These are phyloP conservation scores for Selenia dentaria DNA, from an alignment of 2,888 invertebrate genomes.

Conservation along the genomic window DNA sequence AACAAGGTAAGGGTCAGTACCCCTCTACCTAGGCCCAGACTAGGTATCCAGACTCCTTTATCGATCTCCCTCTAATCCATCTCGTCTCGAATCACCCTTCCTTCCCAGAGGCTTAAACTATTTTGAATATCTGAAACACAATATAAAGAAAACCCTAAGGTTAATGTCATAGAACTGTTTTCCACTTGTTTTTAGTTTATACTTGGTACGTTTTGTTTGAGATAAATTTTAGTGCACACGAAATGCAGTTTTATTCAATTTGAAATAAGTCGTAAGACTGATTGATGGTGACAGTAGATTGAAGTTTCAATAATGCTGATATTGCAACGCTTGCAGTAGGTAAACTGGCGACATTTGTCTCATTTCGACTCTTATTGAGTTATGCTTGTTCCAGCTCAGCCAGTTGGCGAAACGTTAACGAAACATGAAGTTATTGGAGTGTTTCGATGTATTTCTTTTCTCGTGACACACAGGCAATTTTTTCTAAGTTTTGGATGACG, in stretches of 20 bases:
- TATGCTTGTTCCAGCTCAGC: no score
- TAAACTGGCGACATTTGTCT: constrained; percentile 24
- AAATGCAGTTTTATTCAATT: constrained; percentile 16
- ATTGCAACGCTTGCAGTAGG: constrained; percentile 21
- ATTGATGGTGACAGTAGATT: constrained; percentile 9
- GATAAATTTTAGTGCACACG: constrained; percentile 1
- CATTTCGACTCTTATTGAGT: constrained; percentile 26
- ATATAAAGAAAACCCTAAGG: constrained; percentile 10
- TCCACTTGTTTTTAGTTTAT: no score
- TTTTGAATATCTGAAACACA: constrained; percentile 19
- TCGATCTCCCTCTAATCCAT: constrained; percentile 27
- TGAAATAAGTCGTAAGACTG: constrained; percentile 17
- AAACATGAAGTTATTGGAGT: no score
- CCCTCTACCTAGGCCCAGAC: neutral
- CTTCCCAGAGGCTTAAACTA: constrained; percentile 24
- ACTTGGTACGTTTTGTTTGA: no score
- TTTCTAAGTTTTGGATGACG: no score
- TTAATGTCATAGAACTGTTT: no score
- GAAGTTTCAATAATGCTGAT: constrained; percentile 26
- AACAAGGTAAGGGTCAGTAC: neutral
- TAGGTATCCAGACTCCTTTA: constrained; percentile 17
- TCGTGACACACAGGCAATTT: no score
- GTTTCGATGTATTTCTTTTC: no score
- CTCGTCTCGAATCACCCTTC: constrained; percentile 28
- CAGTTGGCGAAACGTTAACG: no score